A percentile compares a stretch with the other conserved stretches of the same genome.
Conservation (phyloP, 2,797 vertebrate genomes). For the Heteromormyrus szaboi region DNA sequence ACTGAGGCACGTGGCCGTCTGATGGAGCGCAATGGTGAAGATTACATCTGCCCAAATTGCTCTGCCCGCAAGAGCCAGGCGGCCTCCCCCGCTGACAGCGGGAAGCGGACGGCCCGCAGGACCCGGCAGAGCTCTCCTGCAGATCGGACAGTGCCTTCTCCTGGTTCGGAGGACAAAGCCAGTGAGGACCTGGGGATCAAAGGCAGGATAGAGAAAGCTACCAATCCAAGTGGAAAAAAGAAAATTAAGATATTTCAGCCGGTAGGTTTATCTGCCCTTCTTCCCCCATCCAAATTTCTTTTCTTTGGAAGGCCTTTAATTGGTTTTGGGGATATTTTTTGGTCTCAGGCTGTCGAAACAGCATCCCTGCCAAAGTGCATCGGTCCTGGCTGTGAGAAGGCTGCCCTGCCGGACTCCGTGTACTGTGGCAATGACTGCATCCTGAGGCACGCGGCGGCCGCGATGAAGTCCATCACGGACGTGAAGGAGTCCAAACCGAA, state of each 20-base stretch:
- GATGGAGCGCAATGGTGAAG: slow-evolving; percentile 91
- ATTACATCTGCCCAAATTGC: slow-evolving; percentile 98
- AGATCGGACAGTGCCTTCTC: slow-evolving; percentile 14
- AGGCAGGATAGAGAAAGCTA: slow-evolving; percentile 95
- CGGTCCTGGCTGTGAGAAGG: slow-evolving; percentile 83
- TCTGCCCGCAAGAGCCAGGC: slow-evolving; percentile 77
- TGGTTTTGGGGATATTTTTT: neutral
- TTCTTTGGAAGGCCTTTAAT: neutral
- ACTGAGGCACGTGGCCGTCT: slow-evolving; percentile 90
- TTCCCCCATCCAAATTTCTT: neutral
- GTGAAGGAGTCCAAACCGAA: slow-evolving; percentile 77
- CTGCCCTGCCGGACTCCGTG: slow-evolving; percentile 86
- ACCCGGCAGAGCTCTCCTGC: slow-evolving; percentile 18
- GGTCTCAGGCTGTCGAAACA: slow-evolving; percentile 34
- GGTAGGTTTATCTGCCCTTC: slow-evolving; percentile 64
- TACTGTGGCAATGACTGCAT: slow-evolving; percentile 95
- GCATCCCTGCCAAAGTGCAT: slow-evolving; percentile 77
- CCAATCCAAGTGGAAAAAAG: slow-evolving; percentile 93
- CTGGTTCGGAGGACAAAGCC: slow-evolving; percentile 48
- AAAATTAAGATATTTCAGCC: slow-evolving; percentile 99
- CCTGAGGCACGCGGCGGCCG: slow-evolving; percentile 85
- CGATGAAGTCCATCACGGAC: slow-evolving; percentile 86
- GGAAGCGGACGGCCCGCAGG: slow-evolving; percentile 48
- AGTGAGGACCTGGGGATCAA: slow-evolving; percentile 88
- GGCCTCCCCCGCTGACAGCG: slow-evolving; percentile 43